Base-by-base conservation (phyloP, 2,113 vertebrate species). In the Centropus bengalensis region DNA sequence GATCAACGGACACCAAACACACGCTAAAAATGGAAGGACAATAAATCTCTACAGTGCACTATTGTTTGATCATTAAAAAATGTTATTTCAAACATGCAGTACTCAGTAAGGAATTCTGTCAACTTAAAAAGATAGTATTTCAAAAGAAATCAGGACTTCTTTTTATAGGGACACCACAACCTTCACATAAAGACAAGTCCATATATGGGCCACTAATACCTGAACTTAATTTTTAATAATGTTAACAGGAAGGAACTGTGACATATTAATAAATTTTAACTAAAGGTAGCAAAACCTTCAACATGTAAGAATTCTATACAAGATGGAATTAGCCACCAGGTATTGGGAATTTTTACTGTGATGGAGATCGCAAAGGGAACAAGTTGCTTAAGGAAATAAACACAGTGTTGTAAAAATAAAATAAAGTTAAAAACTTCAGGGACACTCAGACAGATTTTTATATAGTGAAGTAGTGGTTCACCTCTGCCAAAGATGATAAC, bases 1-100 rank as follows among this genome's bases (percentile, higher is more conserved):
- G 89, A 94, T 93, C 84, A 92, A 66, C 30, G 19, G 49, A 85
- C 76, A 74, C 27, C 44, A 94, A 90, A 70, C 59, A 83, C 58
- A 78, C 27, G 80, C 36, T 88, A 89, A 93, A 94, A 94, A 93
- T 62, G 52, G 90, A 87, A 87, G 68, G 71, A 78, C 56, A 76
- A 67, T 88, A 94, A 88, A 94, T 77, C 74, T 90, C 55, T 83
- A 32, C 56, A 91, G 52, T 18, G 58, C 42, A 81, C 58, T 86
- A 86, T 88, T 56, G 86, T 84, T 32, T 91, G 66, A 88, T 62
- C 42, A 73, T 75, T 84, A 84, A 63, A 62, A 94, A 88, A 49
- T 40, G 30, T 68, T 89, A 44, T 62, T 94, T 83, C 52, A 71
- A 85, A 59, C 62, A 82, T 28, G 83, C 28, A 51, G 13, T 84